Percentiles rank a stretch among this genome's conserved stretches.
Conservation (phyloP, 2,888 invertebrate genomes). For the Willowsia nigromaculata region DNA sequence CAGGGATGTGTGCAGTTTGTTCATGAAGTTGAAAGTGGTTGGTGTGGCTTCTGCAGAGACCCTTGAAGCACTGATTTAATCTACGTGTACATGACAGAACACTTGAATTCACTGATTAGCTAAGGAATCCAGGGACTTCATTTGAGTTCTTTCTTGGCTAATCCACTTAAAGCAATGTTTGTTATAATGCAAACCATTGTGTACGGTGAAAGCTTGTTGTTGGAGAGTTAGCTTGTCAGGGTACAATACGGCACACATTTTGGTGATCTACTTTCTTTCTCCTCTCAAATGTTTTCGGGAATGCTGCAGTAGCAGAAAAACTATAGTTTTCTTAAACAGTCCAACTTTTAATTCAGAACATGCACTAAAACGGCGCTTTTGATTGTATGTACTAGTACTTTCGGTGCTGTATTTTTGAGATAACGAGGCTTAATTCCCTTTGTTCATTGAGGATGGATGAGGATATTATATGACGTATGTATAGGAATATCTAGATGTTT, state of each 20-base stretch:
- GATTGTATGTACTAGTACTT: background rate
- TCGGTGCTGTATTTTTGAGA: conserved; percentile 52
- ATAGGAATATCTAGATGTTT: too few species aligned
- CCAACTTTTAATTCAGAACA: conserved; percentile 56
- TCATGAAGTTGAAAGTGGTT: background rate
- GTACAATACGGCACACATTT: background rate
- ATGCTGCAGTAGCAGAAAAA: background rate
- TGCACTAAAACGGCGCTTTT: background rate
- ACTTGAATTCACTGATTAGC: conserved; percentile 73
- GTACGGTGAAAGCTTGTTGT: too few species aligned
- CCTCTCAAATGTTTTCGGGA: background rate
- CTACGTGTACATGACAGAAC: conserved; percentile 69
- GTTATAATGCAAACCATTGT: background rate
- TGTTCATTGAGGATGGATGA: conserved; percentile 28
- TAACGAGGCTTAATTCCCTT: conserved; percentile 62
- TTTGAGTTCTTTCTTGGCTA: conserved; percentile 51
- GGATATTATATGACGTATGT: background rate
- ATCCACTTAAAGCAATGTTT: conserved; percentile 49
- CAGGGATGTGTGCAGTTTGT: background rate
- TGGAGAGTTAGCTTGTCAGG: too few species aligned
- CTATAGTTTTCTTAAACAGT: background rate
- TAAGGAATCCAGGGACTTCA: conserved; percentile 55
- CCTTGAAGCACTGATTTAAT: conserved; percentile 71
- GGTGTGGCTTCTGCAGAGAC: conserved; percentile 45
- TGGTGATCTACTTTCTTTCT: background rate